Percentiles rank a stretch among this genome's conserved stretches.
These are phyloP conservation scores for Orbicella faveolata DNA, from an alignment of 64 coral and sea anemone species.

Conservation along the genomic window DNA sequence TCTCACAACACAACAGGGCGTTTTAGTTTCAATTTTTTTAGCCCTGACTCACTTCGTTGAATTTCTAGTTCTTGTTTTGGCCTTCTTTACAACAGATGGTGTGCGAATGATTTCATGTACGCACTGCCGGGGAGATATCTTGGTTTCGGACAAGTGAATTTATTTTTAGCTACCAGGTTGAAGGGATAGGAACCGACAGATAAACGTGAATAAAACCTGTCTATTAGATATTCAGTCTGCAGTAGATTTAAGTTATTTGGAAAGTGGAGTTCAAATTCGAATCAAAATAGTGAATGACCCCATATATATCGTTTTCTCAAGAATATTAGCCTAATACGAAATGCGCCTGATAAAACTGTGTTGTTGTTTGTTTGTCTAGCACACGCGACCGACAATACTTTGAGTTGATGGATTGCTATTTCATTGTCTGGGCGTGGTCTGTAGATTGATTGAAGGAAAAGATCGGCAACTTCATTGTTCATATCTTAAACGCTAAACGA, in stretches of 20 bases:
- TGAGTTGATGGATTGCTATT: slow-evolving; percentile 4
- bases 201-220: not conserved
- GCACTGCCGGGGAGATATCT: not conserved
- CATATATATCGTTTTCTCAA: not conserved
- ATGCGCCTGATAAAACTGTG: not conserved
- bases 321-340: not conserved
- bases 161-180: not conserved
- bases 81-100: slow-evolving; percentile 17
- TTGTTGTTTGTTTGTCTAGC: not conserved
- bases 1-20: not conserved
- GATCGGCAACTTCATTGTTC: not conserved
- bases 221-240: not conserved
- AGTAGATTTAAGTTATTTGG: not conserved
- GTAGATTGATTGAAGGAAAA: not conserved
- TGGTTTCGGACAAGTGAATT: not conserved
- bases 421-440: slow-evolving; percentile 3
- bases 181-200: too few relatives aligned
- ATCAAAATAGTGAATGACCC: not conserved
- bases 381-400: not conserved
- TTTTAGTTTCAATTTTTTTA: not conserved
- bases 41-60: not conserved
- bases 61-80: not conserved
- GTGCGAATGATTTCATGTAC: not conserved
- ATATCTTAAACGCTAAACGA: not conserved
- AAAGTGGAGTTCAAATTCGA: not conserved